Evolutionary conservation across 2,113 vertebrate genomes (phyloP).

Genomic region (Ibidorhyncha struthersii): DNA sequence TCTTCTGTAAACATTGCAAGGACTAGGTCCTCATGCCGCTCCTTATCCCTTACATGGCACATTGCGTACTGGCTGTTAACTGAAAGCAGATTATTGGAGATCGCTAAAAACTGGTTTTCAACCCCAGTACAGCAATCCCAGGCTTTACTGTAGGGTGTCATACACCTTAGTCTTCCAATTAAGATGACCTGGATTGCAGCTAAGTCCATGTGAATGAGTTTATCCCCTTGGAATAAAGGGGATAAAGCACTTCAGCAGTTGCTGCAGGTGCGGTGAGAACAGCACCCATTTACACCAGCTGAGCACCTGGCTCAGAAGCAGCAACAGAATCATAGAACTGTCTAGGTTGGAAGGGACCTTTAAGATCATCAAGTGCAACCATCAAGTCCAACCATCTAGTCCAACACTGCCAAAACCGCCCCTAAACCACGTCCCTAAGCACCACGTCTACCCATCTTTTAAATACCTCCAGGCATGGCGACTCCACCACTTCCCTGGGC

Average conservation of each 20-base stretch:
- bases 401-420: no score
- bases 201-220: not conserved
- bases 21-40: not conserved
- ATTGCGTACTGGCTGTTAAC: not conserved
- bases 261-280: not conserved
- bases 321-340: no score
- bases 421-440: no score
- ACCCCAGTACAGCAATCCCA: not conserved
- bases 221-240: not conserved
- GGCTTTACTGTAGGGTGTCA: not conserved
- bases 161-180: not conserved
- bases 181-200: not conserved
- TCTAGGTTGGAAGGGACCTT: no score
- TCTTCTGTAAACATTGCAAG: constrained; percentile 14
- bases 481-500: no score
- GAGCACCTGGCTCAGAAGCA: not conserved
- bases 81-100: constrained; percentile 11
- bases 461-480: no score
- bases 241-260: not conserved
- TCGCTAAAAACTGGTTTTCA: not conserved
- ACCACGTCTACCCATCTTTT: no score
- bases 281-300: not conserved
- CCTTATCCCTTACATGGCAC: not conserved
- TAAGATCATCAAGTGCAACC: no score
- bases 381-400: no score